Evolutionary conservation across 2,113 vertebrate genomes (phyloP).

Genomic region (Brienomyrus longianalis): DNA sequence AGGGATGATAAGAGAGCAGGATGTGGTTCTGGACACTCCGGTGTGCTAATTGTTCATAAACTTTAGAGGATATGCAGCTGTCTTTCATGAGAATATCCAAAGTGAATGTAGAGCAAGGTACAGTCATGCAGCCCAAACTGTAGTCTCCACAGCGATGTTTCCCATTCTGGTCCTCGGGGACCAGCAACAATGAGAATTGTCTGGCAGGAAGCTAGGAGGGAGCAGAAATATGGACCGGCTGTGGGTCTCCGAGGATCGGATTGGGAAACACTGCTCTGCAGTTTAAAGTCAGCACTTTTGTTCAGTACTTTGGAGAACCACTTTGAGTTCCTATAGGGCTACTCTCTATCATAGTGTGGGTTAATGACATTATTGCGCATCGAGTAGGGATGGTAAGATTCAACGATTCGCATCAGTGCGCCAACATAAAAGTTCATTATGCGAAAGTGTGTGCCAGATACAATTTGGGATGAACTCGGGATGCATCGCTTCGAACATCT

Average conservation of each 20-base stretch:
- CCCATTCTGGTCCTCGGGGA: no score
- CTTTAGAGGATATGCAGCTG: neutral
- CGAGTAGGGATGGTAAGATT: neutral
- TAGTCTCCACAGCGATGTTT: neutral
- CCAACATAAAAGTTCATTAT: neutral
- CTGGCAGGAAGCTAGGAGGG: no score
- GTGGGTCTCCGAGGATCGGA: no score
- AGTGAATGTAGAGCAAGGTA: neutral
- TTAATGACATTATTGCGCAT: neutral
- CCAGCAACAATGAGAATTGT: no score
- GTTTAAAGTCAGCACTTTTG: neutral
- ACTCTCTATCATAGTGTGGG: neutral
- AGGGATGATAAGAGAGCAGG: neutral
- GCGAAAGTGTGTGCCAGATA: no score
- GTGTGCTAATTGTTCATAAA: neutral
- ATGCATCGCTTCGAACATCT: no score
- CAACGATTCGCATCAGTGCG: neutral
- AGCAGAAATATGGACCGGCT: no score
- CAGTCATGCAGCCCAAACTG: neutral
- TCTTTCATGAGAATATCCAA: neutral
- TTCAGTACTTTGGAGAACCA: neutral
- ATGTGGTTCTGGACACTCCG: neutral
- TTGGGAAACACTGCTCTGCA: no score
- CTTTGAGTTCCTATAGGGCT: neutral
- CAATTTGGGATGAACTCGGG: no score